Conservation (phyloP, 2,113 vertebrate species). For the Thalassarche chlororhynchos region DNA sequence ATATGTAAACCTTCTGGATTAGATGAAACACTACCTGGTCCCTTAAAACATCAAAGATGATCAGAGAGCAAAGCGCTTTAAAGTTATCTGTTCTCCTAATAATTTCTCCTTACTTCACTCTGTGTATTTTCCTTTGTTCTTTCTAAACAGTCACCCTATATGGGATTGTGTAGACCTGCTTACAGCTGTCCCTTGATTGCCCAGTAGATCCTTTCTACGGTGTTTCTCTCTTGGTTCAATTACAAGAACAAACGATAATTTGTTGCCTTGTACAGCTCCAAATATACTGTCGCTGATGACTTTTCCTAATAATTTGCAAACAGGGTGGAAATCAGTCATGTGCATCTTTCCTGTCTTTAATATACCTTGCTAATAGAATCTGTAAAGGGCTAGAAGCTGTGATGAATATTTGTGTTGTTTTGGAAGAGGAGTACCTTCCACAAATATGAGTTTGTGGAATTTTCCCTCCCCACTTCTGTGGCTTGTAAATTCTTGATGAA, state of each 20-base stretch:
- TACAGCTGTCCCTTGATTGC: background rate
- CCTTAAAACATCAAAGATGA: background rate
- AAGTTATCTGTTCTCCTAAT: background rate
- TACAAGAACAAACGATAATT: background rate
- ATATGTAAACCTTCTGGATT: background rate
- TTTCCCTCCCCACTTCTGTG: background rate
- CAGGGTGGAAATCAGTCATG: background rate
- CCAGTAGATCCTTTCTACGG: background rate
- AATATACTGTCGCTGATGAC: background rate
- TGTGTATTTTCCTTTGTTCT: background rate
- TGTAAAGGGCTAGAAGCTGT: background rate
- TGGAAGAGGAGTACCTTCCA: background rate
- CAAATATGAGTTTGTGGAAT: background rate
- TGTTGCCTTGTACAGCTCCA: background rate
- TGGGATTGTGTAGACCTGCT: background rate
- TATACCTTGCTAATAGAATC: background rate
- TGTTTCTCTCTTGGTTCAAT: background rate
- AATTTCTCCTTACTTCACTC: background rate
- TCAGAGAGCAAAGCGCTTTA: background rate
- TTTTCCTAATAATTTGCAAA: background rate
- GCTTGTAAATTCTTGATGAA: background rate
- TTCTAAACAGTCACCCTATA: background rate
- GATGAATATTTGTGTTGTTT: background rate
- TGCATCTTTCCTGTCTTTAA: background rate
- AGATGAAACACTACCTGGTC: background rate